Conservation (phyloP, 2,888 invertebrate genomes). For the Agapostemon virescens region DNA sequence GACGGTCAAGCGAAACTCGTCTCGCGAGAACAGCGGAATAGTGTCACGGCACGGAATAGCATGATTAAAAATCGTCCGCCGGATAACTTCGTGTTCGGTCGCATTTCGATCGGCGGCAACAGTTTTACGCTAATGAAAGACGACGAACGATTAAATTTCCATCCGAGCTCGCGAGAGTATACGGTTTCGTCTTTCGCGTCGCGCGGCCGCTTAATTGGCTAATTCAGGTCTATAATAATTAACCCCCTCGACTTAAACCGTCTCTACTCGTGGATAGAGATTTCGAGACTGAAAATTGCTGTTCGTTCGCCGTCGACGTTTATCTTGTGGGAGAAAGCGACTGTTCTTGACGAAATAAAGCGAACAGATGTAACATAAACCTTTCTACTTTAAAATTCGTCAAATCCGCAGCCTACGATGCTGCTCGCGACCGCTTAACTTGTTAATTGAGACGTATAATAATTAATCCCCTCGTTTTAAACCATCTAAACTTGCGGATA, state of each 20-base stretch:
- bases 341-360: too few species aligned
- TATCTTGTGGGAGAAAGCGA: background rate
- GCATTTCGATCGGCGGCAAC: background rate
- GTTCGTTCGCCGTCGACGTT: background rate
- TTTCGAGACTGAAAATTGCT: background rate
- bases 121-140: background rate
- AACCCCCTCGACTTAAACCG: background rate
- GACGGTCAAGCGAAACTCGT: background rate
- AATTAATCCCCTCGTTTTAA: too few species aligned
- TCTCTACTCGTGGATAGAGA: background rate
- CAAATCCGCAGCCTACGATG: too few species aligned
- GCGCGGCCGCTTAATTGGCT: background rate
- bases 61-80: slow-evolving; percentile 3
- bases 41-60: background rate
- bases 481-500: too few species aligned
- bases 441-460: too few species aligned
- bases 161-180: background rate
- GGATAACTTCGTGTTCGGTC: background rate
- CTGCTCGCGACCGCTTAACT: too few species aligned
- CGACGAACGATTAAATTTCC: background rate
- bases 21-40: background rate
- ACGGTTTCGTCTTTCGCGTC: too few species aligned
- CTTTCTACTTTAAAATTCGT: too few species aligned
- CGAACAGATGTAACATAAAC: background rate
- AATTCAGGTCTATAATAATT: slow-evolving; percentile 2